Evolutionary conservation across 2,113 vertebrate genomes (phyloP).

Genomic region (Motacilla alba): DNA sequence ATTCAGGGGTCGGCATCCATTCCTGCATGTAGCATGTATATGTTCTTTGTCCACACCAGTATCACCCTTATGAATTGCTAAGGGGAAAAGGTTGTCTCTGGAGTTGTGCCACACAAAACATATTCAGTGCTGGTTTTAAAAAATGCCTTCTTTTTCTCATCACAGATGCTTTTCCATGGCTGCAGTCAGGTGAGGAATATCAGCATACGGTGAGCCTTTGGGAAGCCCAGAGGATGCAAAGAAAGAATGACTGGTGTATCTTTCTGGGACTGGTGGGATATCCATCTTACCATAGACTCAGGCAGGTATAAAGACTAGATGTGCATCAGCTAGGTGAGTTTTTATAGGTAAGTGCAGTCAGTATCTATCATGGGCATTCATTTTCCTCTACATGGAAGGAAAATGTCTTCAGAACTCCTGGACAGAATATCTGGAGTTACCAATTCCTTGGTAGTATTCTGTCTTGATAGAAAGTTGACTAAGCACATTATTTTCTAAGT

Average conservation of each 20-base stretch:
- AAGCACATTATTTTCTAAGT: not conserved
- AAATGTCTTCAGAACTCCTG: not conserved
- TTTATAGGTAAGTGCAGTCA: not conserved
- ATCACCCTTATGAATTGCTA: not conserved
- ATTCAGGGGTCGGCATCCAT: not conserved
- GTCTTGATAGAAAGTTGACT: not conserved
- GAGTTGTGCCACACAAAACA: not conserved
- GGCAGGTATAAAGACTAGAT: not conserved
- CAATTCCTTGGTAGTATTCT: not conserved
- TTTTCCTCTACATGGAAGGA: not conserved
- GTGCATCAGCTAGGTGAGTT: not conserved
- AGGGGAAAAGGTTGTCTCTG: not conserved
- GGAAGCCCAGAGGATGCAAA: not conserved
- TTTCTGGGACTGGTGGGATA: not conserved
- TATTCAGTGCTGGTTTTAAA: not conserved
- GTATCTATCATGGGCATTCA: not conserved
- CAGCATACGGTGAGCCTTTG: not conserved
- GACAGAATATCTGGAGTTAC: not conserved
- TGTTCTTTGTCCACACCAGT: not conserved
- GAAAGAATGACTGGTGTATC: not conserved
- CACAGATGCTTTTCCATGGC: not conserved
- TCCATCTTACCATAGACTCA: not conserved
- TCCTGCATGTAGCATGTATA: accelerated
- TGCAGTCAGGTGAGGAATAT: not conserved
- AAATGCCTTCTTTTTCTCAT: not conserved